These are phyloP conservation scores for Diachrysia chrysitis DNA, from an alignment of 2,888 invertebrate genomes.

Conservation along the genomic window DNA sequence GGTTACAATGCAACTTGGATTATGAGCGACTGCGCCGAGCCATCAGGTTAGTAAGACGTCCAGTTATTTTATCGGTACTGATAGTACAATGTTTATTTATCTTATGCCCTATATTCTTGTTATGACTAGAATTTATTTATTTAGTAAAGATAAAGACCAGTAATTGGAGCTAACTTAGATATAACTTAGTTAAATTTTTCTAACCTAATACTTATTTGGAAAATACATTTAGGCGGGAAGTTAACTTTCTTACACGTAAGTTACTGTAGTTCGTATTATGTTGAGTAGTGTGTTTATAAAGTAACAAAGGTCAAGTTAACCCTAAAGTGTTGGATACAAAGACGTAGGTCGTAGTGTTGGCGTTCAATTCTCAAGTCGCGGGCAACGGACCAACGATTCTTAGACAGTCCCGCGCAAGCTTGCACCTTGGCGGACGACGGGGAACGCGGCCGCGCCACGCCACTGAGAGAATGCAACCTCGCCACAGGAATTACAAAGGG, in stretches of 20 bases:
- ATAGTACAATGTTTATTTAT: constrained; percentile 78
- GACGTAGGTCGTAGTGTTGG: constrained; percentile 43
- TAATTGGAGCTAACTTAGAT: constrained; percentile 30
- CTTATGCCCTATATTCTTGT: constrained; percentile 76
- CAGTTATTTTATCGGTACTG: constrained; percentile 79
- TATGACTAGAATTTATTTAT: constrained; percentile 54
- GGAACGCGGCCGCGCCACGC: constrained; percentile 61
- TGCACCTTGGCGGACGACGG: constrained; percentile 56
- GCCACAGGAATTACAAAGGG: constrained; percentile 81
- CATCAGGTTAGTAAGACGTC: constrained; percentile 85
- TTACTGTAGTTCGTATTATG: background rate
- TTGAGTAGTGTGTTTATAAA: background rate
- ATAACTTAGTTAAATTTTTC: constrained; percentile 27
- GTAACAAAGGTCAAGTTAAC: constrained; percentile 26
- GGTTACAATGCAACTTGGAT: constrained; percentile 89
- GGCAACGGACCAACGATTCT: constrained; percentile 29
- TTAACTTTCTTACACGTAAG: background rate
- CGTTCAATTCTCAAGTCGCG: constrained; percentile 42
- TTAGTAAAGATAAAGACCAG: constrained; percentile 25
- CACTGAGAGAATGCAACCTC: constrained; percentile 82
- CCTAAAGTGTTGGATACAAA: constrained; percentile 45
- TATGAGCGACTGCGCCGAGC: constrained; percentile 86
- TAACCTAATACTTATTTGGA: constrained; percentile 34
- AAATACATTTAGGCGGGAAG: constrained; percentile 44
- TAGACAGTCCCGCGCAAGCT: constrained; percentile 37